Base-by-base conservation (phyloP, 2,797 vertebrate species). In the Poeciliopsis infans region DNA sequence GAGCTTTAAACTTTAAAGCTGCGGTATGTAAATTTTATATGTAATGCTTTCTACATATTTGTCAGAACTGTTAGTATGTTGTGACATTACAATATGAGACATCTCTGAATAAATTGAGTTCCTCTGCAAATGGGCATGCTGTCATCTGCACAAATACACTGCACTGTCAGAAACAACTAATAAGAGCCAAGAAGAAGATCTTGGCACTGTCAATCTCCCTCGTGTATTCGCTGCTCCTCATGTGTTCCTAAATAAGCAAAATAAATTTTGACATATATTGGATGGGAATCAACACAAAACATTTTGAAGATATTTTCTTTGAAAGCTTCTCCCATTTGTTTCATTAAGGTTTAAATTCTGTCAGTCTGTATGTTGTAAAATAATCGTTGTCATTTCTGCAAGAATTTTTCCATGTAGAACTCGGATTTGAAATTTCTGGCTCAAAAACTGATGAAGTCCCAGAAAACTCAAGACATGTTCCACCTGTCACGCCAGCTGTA, bases 401-500 rank as follows among this genome's bases (percentile, higher is more conserved):
- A 61, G 1, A 43, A 13, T 55, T 39, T 1, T 36, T 10, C 5
- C 47, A 10, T 13, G 25, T 1, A 71, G n/a, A 45, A 0, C 59
- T 74, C 28, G 36, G 20, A 12, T 45, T 51, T 70, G 76, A n/a
- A 76, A 55, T 51, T 4, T 20, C 16, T 51, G 1, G n/a, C 39
- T 81, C 20, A 74, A 49, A 80, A 70, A 5, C 41, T 5, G 13
- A 47, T 23, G 7, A 66, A 57, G 39, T 61, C 25, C 7, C 23
- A 3, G n/a, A 41, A 64, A 74, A 57, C 25, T 70, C 20, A 0
- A 88, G 89, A 45, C 28, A 57, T 72, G 59, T 57, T 84, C 41
- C 86, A 91, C 82, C 86, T 83, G 86, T 83, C 71, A 28, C 57
- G 69, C 78, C 87, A 85, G 86, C 84, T 84, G 78, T 80, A 88